A percentile compares a stretch with the other conserved stretches of the same genome.
Evolutionary conservation across 2,797 vertebrate genomes (phyloP).

Genomic region (Garrulus glandarius): DNA sequence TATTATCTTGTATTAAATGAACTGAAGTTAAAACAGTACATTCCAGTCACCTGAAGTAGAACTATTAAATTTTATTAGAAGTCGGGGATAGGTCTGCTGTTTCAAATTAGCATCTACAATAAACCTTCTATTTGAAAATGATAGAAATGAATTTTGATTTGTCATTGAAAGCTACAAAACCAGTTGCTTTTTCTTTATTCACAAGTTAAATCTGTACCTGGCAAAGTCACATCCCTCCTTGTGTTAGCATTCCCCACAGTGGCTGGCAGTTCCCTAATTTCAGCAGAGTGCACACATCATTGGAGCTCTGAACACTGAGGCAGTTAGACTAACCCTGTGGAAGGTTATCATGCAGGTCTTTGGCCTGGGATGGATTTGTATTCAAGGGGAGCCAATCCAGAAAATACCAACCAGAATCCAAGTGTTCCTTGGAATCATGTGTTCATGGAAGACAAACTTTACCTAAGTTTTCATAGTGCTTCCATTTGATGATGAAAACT

Average conservation of each 20-base stretch:
- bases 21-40: background rate
- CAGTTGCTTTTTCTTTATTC: background rate
- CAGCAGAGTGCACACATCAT: background rate
- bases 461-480: background rate
- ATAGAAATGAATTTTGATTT: background rate
- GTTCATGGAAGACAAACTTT: background rate
- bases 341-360: background rate
- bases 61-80: background rate
- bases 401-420: background rate
- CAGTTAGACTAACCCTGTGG: background rate
- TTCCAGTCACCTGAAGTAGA: background rate
- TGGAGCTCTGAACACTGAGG: background rate
- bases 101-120: background rate
- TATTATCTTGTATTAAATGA: background rate
- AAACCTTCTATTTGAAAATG: background rate
- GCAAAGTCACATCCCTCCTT: background rate
- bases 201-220: background rate
- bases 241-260: rapidly evolving
- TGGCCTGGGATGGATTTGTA: background rate
- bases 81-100: background rate
- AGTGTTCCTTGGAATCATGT: background rate
- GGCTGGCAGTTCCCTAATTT: background rate
- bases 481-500: background rate
- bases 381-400: background rate
- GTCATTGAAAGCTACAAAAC: background rate